These are phyloP conservation scores for Spongilla lacustris DNA, from an alignment of 37 sponge, comb jelly and placozoan species.

Conservation along the genomic window DNA sequence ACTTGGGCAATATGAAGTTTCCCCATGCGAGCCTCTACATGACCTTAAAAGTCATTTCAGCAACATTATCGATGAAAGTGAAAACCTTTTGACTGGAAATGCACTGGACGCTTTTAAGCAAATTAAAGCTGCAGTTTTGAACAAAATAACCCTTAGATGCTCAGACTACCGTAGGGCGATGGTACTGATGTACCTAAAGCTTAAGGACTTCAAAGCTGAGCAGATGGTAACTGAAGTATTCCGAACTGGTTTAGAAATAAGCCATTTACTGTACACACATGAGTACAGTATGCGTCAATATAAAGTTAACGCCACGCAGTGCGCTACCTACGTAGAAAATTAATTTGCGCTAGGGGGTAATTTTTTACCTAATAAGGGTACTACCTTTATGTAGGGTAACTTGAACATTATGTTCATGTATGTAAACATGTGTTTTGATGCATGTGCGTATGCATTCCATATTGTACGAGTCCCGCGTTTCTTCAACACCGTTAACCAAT, in stretches of 20 bases:
- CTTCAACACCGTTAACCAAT: too few relatives aligned
- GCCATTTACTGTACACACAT: not conserved
- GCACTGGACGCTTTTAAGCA: not conserved
- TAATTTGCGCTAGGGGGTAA: too few relatives aligned
- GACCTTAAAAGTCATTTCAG: conserved; percentile 25
- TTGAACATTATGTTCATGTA: too few relatives aligned
- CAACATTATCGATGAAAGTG: conserved; percentile 3
- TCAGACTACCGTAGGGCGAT: conserved; percentile 15
- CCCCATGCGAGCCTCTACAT: conserved; percentile 11
- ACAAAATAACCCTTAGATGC: not conserved
- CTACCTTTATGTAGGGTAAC: too few relatives aligned
- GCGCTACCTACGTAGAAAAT: too few relatives aligned
- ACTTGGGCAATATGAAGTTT: conserved; percentile 3
- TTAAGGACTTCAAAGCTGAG: not conserved
- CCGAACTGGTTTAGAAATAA: conserved; percentile 9
- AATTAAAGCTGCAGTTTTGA: not conserved
- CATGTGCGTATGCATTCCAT: too few relatives aligned
- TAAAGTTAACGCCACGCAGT: too few relatives aligned
- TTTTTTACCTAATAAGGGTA: too few relatives aligned
- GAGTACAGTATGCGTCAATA: too few relatives aligned
- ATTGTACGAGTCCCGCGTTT: too few relatives aligned
- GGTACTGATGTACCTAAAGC: conserved; percentile 5
- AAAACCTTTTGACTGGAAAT: not conserved
- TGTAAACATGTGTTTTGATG: too few relatives aligned
- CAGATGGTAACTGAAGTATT: not conserved